Evolutionary conservation across 1,140 invertebrate genomes (phyloP).

Genomic region (Theocolax elegans): DNA sequence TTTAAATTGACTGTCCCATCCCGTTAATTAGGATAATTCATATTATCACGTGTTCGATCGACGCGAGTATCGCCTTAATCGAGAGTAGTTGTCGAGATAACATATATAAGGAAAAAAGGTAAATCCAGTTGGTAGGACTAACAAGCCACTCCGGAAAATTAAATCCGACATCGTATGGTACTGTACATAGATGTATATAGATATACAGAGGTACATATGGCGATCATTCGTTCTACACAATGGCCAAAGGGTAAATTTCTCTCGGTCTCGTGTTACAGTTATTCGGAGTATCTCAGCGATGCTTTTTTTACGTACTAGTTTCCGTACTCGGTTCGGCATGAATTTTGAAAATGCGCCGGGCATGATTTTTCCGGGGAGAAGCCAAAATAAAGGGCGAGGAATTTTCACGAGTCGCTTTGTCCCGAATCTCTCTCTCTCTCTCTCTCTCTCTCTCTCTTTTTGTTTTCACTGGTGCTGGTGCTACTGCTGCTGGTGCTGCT

Average conservation of each 20-base stretch:
- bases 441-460: neutral
- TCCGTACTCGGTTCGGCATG: neutral
- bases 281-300: conserved; percentile 18
- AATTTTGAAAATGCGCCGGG: conserved; percentile 45
- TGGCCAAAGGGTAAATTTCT: conserved; percentile 26
- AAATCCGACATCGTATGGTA: conserved; percentile 19
- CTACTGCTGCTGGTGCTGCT: no score
- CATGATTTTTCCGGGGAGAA: conserved; percentile 28
- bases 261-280: conserved; percentile 32
- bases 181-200: neutral
- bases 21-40: no score
- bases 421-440: neutral
- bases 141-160: conserved; percentile 26
- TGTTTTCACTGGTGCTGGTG: no score
- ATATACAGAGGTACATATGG: no score
- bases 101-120: neutral
- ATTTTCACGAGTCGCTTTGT: neutral
- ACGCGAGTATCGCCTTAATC: no score
- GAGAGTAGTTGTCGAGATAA: no score
- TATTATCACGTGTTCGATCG: no score
- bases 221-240: conserved; percentile 18
- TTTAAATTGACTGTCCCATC: no score
- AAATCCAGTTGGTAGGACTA: neutral
- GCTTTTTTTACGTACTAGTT: conserved; percentile 12
- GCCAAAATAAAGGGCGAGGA: conserved; percentile 30